Percentiles rank a stretch among this genome's conserved stretches.
phyloP scores from a whole-genome alignment of 1,140 invertebrate species.

The Tribolium madens region DNA sequence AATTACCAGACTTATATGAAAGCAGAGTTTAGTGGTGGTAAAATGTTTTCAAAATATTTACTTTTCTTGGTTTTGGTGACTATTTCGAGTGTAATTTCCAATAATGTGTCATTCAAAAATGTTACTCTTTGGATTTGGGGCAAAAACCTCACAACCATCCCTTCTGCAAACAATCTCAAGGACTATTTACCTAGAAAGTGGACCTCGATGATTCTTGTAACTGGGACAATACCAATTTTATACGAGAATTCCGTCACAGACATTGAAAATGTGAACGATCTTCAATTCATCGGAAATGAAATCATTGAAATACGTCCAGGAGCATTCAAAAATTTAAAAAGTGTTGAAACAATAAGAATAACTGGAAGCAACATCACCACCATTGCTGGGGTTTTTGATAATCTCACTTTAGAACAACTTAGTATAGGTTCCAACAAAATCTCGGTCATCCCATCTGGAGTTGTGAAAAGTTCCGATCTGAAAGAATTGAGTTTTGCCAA shows the following conservation, averaged over 20 bases:
- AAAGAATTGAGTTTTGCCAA: constrained; percentile 1
- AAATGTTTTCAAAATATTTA: too few relatives aligned
- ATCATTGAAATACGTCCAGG: constrained; percentile 35
- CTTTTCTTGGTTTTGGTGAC: too few relatives aligned
- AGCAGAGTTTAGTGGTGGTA: too few relatives aligned
- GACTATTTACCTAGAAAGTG: background rate
- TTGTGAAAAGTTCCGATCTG: constrained; percentile 9
- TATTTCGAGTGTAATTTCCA: background rate
- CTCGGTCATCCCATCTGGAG: constrained; percentile 20
- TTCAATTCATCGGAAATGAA: constrained; percentile 28
- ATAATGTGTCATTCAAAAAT: background rate
- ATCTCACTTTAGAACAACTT: constrained; percentile 18
- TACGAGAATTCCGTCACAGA: constrained; percentile 33
- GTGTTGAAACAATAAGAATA: constrained; percentile 9
- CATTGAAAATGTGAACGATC: constrained; percentile 19
- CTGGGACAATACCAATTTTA: constrained; percentile 24
- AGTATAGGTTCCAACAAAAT: background rate
- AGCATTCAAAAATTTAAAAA: constrained; percentile 22
- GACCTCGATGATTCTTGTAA: background rate
- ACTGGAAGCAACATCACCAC: background rate
- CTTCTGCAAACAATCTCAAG: background rate
- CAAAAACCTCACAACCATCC: background rate
- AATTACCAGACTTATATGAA: too few relatives aligned
- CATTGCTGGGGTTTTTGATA: constrained; percentile 16
- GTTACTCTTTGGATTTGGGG: background rate